Percentiles rank a stretch among this genome's conserved stretches.
These are phyloP conservation scores for Spinus olivaceus DNA, from an alignment of 2,797 vertebrate species.

Conservation along the genomic window DNA sequence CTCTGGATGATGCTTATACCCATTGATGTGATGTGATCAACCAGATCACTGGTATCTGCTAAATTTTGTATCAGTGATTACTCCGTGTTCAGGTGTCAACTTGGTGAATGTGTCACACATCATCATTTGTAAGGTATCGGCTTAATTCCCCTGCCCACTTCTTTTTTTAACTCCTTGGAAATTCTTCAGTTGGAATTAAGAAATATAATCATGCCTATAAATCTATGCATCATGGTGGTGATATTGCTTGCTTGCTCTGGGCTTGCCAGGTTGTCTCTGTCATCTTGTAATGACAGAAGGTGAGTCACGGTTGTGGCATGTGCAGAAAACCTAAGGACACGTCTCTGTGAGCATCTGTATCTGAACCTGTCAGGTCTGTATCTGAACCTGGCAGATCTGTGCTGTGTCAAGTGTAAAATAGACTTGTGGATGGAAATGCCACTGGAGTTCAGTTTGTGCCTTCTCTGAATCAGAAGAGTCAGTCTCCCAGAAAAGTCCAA, in stretches of 20 bases:
- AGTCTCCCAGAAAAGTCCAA: not conserved
- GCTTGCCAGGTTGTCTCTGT: not conserved
- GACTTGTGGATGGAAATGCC: not conserved
- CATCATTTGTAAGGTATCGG: not conserved
- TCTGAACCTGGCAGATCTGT: not conserved
- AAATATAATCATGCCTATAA: not conserved
- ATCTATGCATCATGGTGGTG: not conserved
- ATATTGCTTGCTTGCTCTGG: slow-evolving; percentile 1
- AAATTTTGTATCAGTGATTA: not conserved
- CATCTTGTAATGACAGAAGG: not conserved
- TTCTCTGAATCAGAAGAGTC: not conserved
- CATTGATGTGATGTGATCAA: not conserved
- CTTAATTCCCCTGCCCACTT: not conserved
- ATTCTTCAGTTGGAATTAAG: not conserved
- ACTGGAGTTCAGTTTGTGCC: not conserved
- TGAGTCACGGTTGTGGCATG: not conserved
- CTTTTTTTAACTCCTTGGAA: not conserved
- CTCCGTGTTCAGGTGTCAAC: not conserved
- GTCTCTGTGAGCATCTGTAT: not conserved
- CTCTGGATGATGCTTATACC: not conserved
- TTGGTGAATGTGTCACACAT: not conserved
- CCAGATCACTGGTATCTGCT: not conserved
- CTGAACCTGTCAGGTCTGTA: not conserved
- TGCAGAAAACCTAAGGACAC: not conserved
- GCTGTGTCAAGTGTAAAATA: fast-evolving